A percentile compares a stretch with the other conserved stretches of the same genome.
These are phyloP conservation scores for Microplitis manilae DNA, from an alignment of 2,888 invertebrate species.

Conservation along the genomic window DNA sequence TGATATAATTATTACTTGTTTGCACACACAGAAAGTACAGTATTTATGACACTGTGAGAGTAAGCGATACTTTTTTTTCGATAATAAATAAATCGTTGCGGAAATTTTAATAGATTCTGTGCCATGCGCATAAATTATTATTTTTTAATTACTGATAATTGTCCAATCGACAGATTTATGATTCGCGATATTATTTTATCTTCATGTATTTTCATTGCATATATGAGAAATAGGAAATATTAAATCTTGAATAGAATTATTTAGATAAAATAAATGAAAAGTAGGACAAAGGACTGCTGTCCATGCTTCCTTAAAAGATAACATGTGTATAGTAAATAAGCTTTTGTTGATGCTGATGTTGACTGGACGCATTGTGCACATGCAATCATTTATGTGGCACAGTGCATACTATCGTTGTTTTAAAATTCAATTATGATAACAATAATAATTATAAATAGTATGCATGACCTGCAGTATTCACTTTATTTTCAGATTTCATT, in stretches of 20 bases:
- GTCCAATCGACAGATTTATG: too few relatives aligned
- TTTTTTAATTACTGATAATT: too few relatives aligned
- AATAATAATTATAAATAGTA: too few relatives aligned
- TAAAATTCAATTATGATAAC: not conserved
- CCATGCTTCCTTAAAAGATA: slow-evolving; percentile 24
- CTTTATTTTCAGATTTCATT: too few relatives aligned
- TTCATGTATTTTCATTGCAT: not conserved
- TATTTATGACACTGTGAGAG: too few relatives aligned
- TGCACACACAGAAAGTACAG: too few relatives aligned
- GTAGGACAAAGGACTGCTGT: slow-evolving; percentile 11
- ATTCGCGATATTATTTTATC: not conserved
- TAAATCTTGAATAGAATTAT: slow-evolving; percentile 7
- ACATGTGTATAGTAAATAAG: slow-evolving; percentile 7
- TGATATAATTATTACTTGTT: too few relatives aligned
- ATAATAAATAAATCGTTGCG: too few relatives aligned
- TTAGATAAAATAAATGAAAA: slow-evolving; percentile 1
- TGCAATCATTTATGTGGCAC: slow-evolving; percentile 19
- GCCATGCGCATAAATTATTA: too few relatives aligned
- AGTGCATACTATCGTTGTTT: not conserved
- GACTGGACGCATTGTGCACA: slow-evolving; percentile 23
- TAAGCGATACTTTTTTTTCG: too few relatives aligned
- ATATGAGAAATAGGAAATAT: not conserved
- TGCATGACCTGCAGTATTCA: too few relatives aligned
- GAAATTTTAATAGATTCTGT: too few relatives aligned
- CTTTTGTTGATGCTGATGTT: slow-evolving; percentile 18